Conservation (phyloP, 1,140 invertebrate genomes). For the Drosophila orena region DNA sequence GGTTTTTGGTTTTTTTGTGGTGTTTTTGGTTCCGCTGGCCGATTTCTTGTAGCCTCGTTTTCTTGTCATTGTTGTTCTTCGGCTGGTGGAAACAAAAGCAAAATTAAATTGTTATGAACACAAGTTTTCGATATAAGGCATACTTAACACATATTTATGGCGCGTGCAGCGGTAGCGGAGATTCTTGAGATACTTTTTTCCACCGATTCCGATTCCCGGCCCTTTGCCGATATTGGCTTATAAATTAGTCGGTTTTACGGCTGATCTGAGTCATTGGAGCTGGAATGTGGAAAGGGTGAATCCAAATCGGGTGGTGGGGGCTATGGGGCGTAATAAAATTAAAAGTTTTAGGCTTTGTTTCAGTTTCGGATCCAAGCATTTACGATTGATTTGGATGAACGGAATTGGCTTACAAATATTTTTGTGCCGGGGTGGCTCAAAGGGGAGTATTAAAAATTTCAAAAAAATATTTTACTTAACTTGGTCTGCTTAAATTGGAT, state of each 20-base stretch:
- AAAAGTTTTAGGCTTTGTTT: conserved; percentile 36
- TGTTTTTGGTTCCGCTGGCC: neutral
- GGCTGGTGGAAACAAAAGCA: conserved; percentile 71
- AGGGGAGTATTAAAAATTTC: neutral
- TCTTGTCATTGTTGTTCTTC: conserved; percentile 46
- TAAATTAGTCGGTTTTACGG: conserved; percentile 68
- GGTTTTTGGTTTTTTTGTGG: neutral
- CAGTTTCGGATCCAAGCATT: conserved; percentile 11
- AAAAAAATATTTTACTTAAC: neutral
- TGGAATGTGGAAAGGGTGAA: conserved; percentile 39
- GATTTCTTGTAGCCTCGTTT: conserved; percentile 45
- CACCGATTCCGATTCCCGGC: neutral
- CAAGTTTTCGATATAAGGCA: conserved; percentile 80
- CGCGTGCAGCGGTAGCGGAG: conserved; percentile 79
- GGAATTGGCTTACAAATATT: conserved; percentile 16
- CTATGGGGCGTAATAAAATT: conserved; percentile 34
- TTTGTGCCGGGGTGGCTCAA: conserved; percentile 1
- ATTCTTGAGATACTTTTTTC: conserved; percentile 72
- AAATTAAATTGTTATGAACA: conserved; percentile 83
- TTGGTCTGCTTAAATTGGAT: neutral
- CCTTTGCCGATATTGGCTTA: conserved; percentile 23
- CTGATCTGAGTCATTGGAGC: conserved; percentile 36
- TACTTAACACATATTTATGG: conserved; percentile 83
- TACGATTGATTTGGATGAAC: conserved; percentile 33
- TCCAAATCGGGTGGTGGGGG: neutral